These are phyloP conservation scores for Gandaritis pyraliata DNA, from an alignment of 2,888 invertebrate genomes.

Conservation along the genomic window DNA sequence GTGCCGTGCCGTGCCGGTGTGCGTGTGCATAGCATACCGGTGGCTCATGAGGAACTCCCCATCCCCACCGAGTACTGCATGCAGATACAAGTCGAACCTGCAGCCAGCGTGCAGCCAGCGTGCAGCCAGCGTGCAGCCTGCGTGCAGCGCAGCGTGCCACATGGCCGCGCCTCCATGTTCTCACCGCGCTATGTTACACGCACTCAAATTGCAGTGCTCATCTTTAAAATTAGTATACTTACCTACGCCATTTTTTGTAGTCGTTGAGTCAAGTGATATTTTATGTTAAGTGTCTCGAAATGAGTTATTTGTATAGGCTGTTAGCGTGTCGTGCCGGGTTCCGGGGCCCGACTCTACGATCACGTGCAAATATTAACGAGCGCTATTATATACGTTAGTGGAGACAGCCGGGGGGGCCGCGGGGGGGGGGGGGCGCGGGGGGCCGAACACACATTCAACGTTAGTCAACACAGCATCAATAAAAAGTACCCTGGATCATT, in stretches of 20 bases:
- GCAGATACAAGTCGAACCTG: no score
- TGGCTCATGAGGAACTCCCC: no score
- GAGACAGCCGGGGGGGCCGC: neutral
- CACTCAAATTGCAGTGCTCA: slow-evolving; percentile 62
- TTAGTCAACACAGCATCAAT: neutral
- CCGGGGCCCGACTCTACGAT: slow-evolving; percentile 52
- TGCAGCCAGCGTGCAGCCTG: no score
- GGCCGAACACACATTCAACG: neutral
- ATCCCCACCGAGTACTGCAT: no score
- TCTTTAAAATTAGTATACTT: slow-evolving; percentile 63
- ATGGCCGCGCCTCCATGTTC: neutral
- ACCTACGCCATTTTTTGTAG: slow-evolving; percentile 68
- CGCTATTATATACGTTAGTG: slow-evolving; percentile 27
- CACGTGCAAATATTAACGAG: slow-evolving; percentile 57
- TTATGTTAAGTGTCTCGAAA: slow-evolving; percentile 74
- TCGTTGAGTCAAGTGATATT: slow-evolving; percentile 61
- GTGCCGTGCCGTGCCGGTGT: no score
- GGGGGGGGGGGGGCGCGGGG: no score
- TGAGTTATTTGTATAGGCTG: slow-evolving; percentile 77
- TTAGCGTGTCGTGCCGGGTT: no score
- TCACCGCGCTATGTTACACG: slow-evolving; percentile 68
- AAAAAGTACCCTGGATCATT: neutral
- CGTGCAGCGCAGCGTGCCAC: no score
- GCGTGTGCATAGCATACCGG: no score
- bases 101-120: no score